A percentile compares a stretch with the other conserved stretches of the same genome.
Evolutionary conservation across 2,797 vertebrate genomes (phyloP).

Genomic region (Lepidocolaptes lacrymiger): DNA sequence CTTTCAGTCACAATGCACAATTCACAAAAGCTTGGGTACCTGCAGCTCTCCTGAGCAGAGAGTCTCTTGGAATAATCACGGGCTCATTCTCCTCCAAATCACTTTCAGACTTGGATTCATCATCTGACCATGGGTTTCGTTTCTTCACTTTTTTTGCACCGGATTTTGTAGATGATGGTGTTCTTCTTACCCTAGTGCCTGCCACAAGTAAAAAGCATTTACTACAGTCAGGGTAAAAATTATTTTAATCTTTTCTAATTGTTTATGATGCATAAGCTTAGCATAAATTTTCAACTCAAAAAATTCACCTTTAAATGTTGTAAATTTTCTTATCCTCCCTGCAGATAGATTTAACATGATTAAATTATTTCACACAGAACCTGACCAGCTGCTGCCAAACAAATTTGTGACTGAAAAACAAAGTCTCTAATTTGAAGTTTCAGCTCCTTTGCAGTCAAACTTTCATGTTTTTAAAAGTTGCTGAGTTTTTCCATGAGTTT

Average conservation of each 20-base stretch:
- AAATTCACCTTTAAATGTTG: background rate
- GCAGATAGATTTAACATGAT: background rate
- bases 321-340: background rate
- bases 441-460: background rate
- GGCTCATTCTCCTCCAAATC: conserved; percentile 89
- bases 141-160: conserved; percentile 91
- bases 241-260: background rate
- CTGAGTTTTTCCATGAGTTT: background rate
- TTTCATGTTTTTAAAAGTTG: background rate
- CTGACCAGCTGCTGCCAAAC: background rate
- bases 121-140: conserved; percentile 97
- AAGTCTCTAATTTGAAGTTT: background rate
- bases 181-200: conserved; percentile 86
- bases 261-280: background rate
- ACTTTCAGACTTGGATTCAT: conserved; percentile 92
- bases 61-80: conserved; percentile 91
- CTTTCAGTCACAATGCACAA: background rate
- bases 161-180: conserved; percentile 81
- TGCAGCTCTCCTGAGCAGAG: conserved; percentile 91
- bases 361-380: background rate
- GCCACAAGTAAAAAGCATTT: conserved; percentile 37
- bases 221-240: background rate
- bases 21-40: conserved; percentile 75
- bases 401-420: background rate
- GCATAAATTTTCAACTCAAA: background rate